These are phyloP conservation scores for Conomelus anceps DNA, from an alignment of 2,888 invertebrate genomes.

Conservation along the genomic window DNA sequence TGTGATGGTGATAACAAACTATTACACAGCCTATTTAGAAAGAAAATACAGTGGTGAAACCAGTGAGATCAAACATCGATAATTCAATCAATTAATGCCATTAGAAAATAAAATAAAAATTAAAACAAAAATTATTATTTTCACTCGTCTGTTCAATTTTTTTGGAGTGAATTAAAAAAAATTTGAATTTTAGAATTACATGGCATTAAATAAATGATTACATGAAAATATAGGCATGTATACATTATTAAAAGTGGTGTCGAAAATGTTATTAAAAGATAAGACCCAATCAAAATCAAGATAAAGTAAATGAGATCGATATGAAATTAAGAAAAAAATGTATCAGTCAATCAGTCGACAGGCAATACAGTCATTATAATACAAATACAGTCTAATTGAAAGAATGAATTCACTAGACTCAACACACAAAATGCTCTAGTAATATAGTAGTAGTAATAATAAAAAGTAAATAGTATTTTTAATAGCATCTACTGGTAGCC, in stretches of 20 bases:
- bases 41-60: neutral
- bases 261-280: neutral
- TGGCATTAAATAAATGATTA: neutral
- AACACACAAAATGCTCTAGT: slow-evolving; percentile 27
- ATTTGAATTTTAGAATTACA: neutral
- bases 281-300: neutral
- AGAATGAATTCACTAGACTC: slow-evolving; percentile 20
- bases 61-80: neutral
- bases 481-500: neutral
- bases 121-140: no score
- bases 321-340: slow-evolving; percentile 1
- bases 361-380: slow-evolving; percentile 21
- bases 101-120: neutral
- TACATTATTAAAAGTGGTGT: no score
- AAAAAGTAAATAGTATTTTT: neutral
- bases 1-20: neutral
- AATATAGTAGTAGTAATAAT: neutral
- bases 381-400: slow-evolving; percentile 24
- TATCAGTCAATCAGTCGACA: slow-evolving; percentile 18
- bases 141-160: no score
- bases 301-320: neutral
- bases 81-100: neutral
- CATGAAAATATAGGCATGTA: neutral
- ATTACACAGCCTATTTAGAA: neutral
- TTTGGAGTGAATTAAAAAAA: no score